Evolutionary conservation across 1,140 invertebrate species (phyloP), one percentile per base, ranked within the genome.

Genomic region (Monomorium pharaonis): DNA sequence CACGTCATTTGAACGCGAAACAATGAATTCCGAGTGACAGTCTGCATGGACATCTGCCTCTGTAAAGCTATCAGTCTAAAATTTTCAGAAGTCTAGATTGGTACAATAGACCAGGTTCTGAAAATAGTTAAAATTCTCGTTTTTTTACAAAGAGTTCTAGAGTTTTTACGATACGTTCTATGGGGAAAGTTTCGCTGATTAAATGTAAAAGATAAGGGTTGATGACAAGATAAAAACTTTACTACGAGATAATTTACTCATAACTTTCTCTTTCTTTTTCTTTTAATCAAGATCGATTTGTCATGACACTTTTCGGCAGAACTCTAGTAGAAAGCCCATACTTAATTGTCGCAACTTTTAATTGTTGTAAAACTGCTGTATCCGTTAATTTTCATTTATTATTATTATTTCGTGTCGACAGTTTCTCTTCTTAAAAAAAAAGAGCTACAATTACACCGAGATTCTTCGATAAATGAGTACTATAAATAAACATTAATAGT

Each of bases 1-100:
- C 65, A 58, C 18, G 51, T 60, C 67, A 83, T 83, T 83, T 58
- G 51, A 30, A 60, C n/a, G 37, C 21, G 51, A 24, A 72, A 72
- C 51, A 56, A 16, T 81, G 33, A 83, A 60, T 60, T 74, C 54
- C 33, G 42, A n/a, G 27, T 24, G 65, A 81, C 33, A 56, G 18
- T 21, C n/a, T n/a, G 33, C 37, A 70, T 72, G 47, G 65, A 47
- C 60, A 49, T 78, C n/a, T 44, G n/a, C 47, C 30, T 72, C 30
- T 72, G n/a, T 54, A 5, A 54, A 16, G 47, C 54, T 54, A 54
- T 14, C 30, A 27, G 42, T 27, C 14, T 42, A 72, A 12, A 65
- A 42, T 72, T 54, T 33, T 33, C 30, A 54, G 30, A 72, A 72
- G 33, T 21, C 30, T n/a, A n/a, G n/a, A n/a, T n/a, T 54, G 49